Evolutionary conservation across 2,113 vertebrate genomes (phyloP).

Genomic region (Myanophis thanlyinensis): DNA sequence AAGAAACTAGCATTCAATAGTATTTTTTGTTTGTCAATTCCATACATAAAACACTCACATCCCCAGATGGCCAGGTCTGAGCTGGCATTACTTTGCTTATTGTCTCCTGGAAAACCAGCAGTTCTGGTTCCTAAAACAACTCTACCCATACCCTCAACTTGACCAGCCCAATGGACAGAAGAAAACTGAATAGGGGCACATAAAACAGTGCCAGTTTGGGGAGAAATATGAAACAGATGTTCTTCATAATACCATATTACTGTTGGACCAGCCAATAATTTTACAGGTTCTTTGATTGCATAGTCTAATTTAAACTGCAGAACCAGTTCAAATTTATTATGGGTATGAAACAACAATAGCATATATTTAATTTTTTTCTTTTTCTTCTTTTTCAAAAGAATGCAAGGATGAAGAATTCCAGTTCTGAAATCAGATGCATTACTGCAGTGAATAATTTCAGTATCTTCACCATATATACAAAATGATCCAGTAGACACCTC

Average conservation of each 20-base stretch:
- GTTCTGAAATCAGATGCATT: constrained; percentile 70
- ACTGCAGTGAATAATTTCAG: constrained; percentile 73
- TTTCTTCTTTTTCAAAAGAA: constrained; percentile 71
- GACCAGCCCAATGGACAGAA: constrained; percentile 75
- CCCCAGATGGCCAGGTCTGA: constrained; percentile 61
- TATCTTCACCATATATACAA: constrained; percentile 50
- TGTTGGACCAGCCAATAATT: constrained; percentile 80
- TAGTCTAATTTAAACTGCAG: constrained; percentile 77
- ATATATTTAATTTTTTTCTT: constrained; percentile 65
- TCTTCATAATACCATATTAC: constrained; percentile 78
- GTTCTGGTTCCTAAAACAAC: constrained; percentile 75
- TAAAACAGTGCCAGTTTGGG: constrained; percentile 58
- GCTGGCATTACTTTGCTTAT: constrained; percentile 9
- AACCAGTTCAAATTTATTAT: constrained; percentile 68
- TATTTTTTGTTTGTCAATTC: constrained; percentile 67
- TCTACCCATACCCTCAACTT: constrained; percentile 67
- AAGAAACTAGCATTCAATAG: constrained; percentile 71
- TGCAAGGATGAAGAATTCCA: constrained; percentile 72
- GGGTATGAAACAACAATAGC: constrained; percentile 73
- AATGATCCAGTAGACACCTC: constrained; percentile 66
- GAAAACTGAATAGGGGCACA: constrained; percentile 73
- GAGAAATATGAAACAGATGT: constrained; percentile 73
- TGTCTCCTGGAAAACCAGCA: constrained; percentile 29
- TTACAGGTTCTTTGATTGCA: constrained; percentile 71
- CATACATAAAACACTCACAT: constrained; percentile 68